Conservation (phyloP, 2,797 vertebrate genomes). For the Spinus olivaceus region DNA sequence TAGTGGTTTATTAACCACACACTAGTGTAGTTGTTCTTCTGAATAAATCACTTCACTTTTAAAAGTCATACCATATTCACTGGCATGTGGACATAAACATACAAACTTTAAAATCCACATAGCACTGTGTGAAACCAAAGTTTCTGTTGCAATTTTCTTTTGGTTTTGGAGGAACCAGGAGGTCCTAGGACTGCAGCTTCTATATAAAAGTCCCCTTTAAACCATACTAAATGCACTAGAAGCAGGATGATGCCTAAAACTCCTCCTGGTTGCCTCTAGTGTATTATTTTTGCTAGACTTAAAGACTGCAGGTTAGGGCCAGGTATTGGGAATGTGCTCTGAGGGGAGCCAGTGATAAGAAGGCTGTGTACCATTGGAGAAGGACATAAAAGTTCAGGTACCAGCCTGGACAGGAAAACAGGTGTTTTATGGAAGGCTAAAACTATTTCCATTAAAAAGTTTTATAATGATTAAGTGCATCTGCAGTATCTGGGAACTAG, state of each 20-base stretch:
- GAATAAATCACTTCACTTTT: not conserved
- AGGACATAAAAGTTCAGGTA: not conserved
- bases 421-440: not conserved
- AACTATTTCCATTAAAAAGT: not conserved
- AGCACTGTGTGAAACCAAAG: not conserved
- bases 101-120: not conserved
- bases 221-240: not conserved
- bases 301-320: not conserved
- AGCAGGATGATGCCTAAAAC: not conserved
- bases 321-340: not conserved
- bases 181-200: not conserved
- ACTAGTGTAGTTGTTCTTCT: not conserved
- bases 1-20: not conserved
- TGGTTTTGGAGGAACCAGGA: not conserved
- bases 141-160: not conserved
- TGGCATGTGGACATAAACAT: not conserved
- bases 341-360: not conserved
- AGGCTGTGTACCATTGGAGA: not conserved
- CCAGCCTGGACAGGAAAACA: not conserved
- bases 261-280: not conserved
- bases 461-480: not conserved
- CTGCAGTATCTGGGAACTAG: not conserved
- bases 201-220: not conserved
- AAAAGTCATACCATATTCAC: not conserved
- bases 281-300: not conserved